phyloP scores from a whole-genome alignment of 2,888 invertebrate species.

The Folsomia manolachei region DNA sequence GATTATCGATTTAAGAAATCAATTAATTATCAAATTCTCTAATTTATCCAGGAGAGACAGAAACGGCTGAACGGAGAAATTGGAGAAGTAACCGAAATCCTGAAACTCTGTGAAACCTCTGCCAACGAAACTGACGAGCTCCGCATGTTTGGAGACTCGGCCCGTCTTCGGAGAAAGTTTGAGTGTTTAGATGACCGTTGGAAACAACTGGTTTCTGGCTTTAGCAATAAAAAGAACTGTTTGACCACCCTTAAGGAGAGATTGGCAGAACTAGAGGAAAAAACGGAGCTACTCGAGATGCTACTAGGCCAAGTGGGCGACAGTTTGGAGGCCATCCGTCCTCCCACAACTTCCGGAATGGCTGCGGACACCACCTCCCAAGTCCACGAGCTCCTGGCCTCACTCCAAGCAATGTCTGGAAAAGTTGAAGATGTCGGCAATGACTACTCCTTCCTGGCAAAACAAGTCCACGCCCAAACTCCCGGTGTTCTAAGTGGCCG shows the following conservation, averaged over 20 bases:
- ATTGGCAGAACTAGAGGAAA: slow-evolving; percentile 36
- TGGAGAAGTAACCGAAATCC: slow-evolving; percentile 71
- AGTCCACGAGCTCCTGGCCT: slow-evolving; percentile 22
- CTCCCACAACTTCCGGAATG: background rate
- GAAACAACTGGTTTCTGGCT: slow-evolving; percentile 40
- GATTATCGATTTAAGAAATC: no score
- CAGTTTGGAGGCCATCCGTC: slow-evolving; percentile 29
- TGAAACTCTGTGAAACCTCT: slow-evolving; percentile 70
- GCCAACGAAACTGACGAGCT: slow-evolving; percentile 48
- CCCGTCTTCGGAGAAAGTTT: slow-evolving; percentile 34
- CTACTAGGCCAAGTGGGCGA: slow-evolving; percentile 38
- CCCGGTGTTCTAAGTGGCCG: slow-evolving; percentile 39
- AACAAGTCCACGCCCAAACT: slow-evolving; percentile 37
- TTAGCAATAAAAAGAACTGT: slow-evolving; percentile 38
- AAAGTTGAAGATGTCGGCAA: slow-evolving; percentile 48
- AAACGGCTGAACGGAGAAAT: slow-evolving; percentile 74
- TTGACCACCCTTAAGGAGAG: slow-evolving; percentile 35
- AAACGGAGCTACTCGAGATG: slow-evolving; percentile 42
- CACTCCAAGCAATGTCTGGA: slow-evolving; percentile 40
- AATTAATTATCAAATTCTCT: no score
- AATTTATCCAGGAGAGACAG: slow-evolving; percentile 61
- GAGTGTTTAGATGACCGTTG: slow-evolving; percentile 46
- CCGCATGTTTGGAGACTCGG: slow-evolving; percentile 42
- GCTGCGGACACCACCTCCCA: slow-evolving; percentile 3
- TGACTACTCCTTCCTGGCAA: slow-evolving; percentile 42